Evolutionary conservation across 1,140 invertebrate species (phyloP).

Genomic region (Tetragonula clypearis): DNA sequence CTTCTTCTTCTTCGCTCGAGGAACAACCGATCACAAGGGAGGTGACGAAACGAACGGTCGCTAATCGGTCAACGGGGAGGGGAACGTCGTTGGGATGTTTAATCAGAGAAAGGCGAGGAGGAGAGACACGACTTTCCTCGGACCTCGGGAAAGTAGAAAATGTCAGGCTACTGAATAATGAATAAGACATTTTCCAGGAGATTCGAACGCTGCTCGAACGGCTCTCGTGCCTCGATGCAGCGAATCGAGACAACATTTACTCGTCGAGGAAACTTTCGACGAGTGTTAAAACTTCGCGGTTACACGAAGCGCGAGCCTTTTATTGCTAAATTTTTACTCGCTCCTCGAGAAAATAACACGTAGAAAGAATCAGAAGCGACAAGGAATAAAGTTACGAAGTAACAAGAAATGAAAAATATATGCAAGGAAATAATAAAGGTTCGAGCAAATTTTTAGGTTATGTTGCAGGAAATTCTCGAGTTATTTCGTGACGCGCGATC

Average conservation of each 20-base stretch:
- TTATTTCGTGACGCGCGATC: no score
- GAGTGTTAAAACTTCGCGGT: background rate
- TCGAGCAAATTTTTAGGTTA: no score
- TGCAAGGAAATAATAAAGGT: no score
- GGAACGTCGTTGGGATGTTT: background rate
- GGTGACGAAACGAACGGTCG: background rate
- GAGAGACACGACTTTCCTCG: background rate
- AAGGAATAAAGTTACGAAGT: no score
- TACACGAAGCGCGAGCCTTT: background rate
- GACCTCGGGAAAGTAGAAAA: background rate
- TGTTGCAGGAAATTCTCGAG: no score
- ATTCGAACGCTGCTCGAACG: background rate
- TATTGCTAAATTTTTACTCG: background rate
- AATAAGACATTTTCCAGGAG: conserved; percentile 15
- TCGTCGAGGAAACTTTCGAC: background rate
- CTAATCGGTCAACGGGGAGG: background rate
- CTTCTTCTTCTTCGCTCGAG: background rate
- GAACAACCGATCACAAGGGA: background rate
- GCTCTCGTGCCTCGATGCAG: background rate
- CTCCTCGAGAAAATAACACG: background rate
- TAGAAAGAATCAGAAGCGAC: background rate
- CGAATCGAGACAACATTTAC: background rate
- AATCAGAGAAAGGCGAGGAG: background rate
- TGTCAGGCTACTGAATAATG: background rate
- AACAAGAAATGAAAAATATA: no score